A percentile compares a stretch with the other conserved stretches of the same genome.
These are phyloP conservation scores for Heliconius erato DNA, from an alignment of 2,888 invertebrate species.

Conservation along the genomic window DNA sequence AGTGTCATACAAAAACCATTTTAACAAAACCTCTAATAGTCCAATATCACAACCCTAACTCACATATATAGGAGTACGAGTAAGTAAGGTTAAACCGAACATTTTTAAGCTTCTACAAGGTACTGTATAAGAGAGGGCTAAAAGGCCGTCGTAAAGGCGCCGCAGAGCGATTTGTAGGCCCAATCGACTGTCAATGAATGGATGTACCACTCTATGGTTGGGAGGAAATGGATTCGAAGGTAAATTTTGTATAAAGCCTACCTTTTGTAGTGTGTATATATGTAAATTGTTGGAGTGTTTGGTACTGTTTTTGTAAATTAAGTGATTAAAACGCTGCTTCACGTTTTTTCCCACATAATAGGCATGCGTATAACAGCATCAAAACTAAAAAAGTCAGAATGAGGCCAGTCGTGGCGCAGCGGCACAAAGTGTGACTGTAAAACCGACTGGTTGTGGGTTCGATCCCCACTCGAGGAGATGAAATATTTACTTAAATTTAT, in stretches of 20 bases:
- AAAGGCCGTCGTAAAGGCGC: constrained; percentile 68
- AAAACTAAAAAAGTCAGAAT: no score
- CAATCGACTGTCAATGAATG: constrained; percentile 82
- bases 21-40: neutral
- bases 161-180: constrained; percentile 74
- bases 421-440: no score
- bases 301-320: no score
- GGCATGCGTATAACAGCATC: no score
- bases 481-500: no score
- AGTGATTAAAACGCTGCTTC: no score
- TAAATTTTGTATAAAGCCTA: constrained; percentile 10
- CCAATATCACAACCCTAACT: constrained; percentile 5
- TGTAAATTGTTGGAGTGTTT: no score
- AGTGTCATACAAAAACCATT: neutral
- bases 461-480: no score
- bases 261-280: neutral
- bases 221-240: constrained; percentile 37
- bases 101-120: constrained; percentile 22
- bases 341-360: no score
- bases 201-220: constrained; percentile 59
- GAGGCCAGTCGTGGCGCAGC: no score
- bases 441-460: no score
- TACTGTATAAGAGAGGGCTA: constrained; percentile 57
- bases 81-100: neutral
- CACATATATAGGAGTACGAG: neutral